Evolutionary conservation across 2,113 vertebrate genomes (phyloP).

Genomic region (Cyprinodon brontotheroides): DNA sequence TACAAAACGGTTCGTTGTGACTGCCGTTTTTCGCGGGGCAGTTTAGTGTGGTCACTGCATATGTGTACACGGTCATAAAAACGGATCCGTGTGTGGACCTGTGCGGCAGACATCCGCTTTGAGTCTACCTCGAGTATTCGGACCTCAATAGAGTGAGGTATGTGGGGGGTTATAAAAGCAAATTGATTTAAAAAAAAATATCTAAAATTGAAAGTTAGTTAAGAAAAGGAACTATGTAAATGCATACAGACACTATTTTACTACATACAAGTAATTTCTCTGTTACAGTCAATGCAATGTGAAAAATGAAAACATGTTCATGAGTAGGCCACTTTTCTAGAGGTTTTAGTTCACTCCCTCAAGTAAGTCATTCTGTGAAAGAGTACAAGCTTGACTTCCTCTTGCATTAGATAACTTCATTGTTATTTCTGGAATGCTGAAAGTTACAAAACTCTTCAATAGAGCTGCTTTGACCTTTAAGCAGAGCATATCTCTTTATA

Average conservation of each 20-base stretch:
- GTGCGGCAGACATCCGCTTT: too few relatives aligned
- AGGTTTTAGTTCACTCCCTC: conserved; percentile 9
- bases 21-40: too few relatives aligned
- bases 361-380: neutral
- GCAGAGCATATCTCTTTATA: neutral
- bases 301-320: conserved; percentile 12
- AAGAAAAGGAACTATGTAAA: neutral
- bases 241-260: neutral
- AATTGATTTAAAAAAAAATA: too few relatives aligned
- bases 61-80: too few relatives aligned
- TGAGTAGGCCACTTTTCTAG: conserved; percentile 3
- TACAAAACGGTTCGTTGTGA: too few relatives aligned
- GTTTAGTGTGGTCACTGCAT: too few relatives aligned
- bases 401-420: conserved; percentile 29
- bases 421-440: conserved; percentile 22
- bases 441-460: conserved; percentile 8
- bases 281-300: neutral
- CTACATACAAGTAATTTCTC: neutral
- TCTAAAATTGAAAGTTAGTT: too few relatives aligned
- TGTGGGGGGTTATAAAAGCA: too few relatives aligned
- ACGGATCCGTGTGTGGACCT: too few relatives aligned
- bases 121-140: too few relatives aligned
- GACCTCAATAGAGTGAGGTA: too few relatives aligned
- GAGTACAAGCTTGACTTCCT: conserved; percentile 17
- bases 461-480: neutral